phyloP scores from a whole-genome alignment of 2,113 vertebrate species.

The Dicaeum eximium region DNA sequence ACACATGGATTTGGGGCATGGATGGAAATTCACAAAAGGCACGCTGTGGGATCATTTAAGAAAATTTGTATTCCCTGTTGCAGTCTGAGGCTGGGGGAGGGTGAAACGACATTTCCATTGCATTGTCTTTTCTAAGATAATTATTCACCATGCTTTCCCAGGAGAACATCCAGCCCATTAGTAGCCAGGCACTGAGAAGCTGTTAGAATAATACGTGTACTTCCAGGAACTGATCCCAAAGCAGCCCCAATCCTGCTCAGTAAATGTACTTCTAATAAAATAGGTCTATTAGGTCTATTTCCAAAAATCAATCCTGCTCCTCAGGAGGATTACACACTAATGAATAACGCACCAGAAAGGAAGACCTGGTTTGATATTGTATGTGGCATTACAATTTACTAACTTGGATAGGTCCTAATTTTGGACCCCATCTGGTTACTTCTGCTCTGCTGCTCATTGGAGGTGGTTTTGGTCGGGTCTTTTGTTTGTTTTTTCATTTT shows the following conservation, averaged over 20 bases:
- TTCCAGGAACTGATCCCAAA: neutral
- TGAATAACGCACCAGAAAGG: neutral
- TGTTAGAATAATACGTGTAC: neutral
- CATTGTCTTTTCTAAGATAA: neutral
- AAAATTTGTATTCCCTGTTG: neutral
- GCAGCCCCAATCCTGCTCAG: neutral
- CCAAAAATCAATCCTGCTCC: neutral
- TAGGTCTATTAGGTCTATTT: neutral
- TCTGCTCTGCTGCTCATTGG: neutral
- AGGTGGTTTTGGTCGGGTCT: neutral
- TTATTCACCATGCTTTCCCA: neutral
- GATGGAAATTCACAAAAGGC: neutral
- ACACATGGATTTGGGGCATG: neutral
- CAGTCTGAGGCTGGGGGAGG: neutral
- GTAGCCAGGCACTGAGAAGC: neutral
- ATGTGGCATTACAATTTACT: neutral
- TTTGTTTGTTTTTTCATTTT: accelerated
- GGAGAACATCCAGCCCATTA: neutral
- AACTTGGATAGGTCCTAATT: neutral
- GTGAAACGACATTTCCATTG: neutral
- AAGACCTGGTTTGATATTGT: neutral
- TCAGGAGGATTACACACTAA: neutral
- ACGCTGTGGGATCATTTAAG: neutral
- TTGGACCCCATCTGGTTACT: neutral
- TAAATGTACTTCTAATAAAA: neutral